phyloP scores from a whole-genome alignment of 2,113 vertebrate genomes.

The Trinectes maculatus region DNA sequence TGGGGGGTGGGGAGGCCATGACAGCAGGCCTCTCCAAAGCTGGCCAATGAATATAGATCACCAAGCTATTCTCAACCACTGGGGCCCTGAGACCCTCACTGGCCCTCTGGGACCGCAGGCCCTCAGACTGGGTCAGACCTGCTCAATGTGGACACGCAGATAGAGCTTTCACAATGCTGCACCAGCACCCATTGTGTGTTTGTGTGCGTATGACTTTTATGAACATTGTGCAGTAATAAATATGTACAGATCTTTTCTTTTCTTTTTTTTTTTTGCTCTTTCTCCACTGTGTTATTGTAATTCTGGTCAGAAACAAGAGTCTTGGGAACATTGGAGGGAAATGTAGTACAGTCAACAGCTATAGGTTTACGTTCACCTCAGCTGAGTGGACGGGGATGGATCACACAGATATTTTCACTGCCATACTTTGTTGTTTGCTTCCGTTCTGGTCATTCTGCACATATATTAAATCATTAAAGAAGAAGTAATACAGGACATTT shows the following conservation, averaged over 20 bases:
- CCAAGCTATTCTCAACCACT: constrained; percentile 69
- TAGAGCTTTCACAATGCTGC: constrained; percentile 30
- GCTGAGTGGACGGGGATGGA: constrained; percentile 18
- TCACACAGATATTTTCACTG: background rate
- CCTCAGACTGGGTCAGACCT: constrained; percentile 55
- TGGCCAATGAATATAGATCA: constrained; percentile 81
- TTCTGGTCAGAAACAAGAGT: constrained; percentile 24
- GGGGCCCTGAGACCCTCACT: constrained; percentile 57
- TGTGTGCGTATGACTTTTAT: constrained; percentile 1
- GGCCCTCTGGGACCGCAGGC: constrained; percentile 65
- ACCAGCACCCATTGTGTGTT: constrained; percentile 21
- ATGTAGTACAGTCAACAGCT: constrained; percentile 15
- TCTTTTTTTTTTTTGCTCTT: background rate
- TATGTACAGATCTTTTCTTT: background rate
- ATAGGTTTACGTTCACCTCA: constrained; percentile 11
- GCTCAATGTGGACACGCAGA: constrained; percentile 54
- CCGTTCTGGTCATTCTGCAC: background rate
- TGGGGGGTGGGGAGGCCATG: constrained; percentile 69
- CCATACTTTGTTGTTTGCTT: constrained; percentile 3
- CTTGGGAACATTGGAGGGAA: constrained; percentile 20
- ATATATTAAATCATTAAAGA: background rate
- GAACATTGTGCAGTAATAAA: constrained; percentile 18
- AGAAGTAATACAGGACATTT: constrained; percentile 5
- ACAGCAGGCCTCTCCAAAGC: constrained; percentile 73
- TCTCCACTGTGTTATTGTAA: no score